Conservation (phyloP, 2,113 vertebrate genomes). For the Forbesichthys papilliferus region DNA sequence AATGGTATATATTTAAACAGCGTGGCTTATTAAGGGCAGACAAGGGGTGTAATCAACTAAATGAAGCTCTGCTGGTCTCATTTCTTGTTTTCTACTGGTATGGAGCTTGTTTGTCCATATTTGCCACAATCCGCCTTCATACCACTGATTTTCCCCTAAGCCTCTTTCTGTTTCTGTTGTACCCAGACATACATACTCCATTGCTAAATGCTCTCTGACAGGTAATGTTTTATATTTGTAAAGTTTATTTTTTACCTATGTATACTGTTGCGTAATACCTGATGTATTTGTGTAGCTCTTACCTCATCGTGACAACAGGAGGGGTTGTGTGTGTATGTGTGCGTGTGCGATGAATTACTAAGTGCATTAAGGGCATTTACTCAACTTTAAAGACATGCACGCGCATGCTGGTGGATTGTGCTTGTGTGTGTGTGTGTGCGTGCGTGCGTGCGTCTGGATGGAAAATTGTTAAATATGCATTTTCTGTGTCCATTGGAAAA, state of each 20-base stretch:
- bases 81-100: slow-evolving; percentile 11
- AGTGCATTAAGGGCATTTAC: slow-evolving; percentile 34
- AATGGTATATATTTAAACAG: too few relatives aligned
- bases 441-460: slow-evolving; percentile 62
- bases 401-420: slow-evolving; percentile 56
- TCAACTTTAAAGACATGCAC: slow-evolving; percentile 17
- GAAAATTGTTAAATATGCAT: slow-evolving; percentile 77
- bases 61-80: slow-evolving; percentile 13
- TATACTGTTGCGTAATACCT: slow-evolving; percentile 59
- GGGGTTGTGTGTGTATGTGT: slow-evolving; percentile 48
- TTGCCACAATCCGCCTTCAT: too few relatives aligned
- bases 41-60: slow-evolving; percentile 2
- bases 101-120: too few relatives aligned
- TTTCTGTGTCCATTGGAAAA: slow-evolving; percentile 76
- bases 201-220: slow-evolving; percentile 45
- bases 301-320: slow-evolving; percentile 77
- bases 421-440: slow-evolving; percentile 74
- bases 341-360: background rate
- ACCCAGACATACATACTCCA: slow-evolving; percentile 36
- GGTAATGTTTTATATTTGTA: slow-evolving; percentile 43
- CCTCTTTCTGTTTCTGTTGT: too few relatives aligned
- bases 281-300: slow-evolving; percentile 70
- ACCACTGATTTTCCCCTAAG: too few relatives aligned
- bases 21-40: too few relatives aligned
- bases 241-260: slow-evolving; percentile 42